Evolutionary conservation across 1,140 invertebrate species (phyloP).

Genomic region (Drosophila subobscura): DNA sequence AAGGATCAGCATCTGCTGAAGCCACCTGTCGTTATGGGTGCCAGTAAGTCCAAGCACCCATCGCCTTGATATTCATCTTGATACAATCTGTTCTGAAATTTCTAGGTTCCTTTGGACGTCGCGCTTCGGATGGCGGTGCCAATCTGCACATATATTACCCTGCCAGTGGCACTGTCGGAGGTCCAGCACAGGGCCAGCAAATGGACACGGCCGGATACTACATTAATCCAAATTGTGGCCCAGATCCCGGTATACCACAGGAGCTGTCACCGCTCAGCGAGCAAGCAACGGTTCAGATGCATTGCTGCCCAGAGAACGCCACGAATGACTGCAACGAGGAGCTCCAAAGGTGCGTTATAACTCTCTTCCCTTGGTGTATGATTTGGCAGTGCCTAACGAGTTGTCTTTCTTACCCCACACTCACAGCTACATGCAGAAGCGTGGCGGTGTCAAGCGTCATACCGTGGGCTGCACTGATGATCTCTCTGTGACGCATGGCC

Average conservation of each 20-base stretch:
- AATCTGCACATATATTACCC: constrained; percentile 93
- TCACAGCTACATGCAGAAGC: constrained; percentile 87
- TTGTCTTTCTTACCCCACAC: too few species aligned
- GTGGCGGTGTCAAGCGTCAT: constrained; percentile 88
- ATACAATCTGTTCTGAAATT: not conserved
- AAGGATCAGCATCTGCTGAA: constrained; percentile 97
- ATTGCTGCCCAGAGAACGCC: constrained; percentile 50
- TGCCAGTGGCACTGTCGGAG: constrained; percentile 61
- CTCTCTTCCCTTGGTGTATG: not conserved
- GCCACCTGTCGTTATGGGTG: constrained; percentile 94
- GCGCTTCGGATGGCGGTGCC: constrained; percentile 97
- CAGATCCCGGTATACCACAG: constrained; percentile 22
- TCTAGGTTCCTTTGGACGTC: constrained; percentile 90
- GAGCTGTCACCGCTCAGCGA: constrained; percentile 63
- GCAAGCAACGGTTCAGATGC: constrained; percentile 46
- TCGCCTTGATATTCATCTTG: not conserved
- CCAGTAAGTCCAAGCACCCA: constrained; percentile 86
- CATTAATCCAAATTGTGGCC: constrained; percentile 58
- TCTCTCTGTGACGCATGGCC: constrained; percentile 81
- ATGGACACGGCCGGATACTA: constrained; percentile 67
- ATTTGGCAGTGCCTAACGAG: too few species aligned
- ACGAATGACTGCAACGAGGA: constrained; percentile 80
- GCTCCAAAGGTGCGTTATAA: constrained; percentile 65
- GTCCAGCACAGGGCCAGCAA: constrained; percentile 41
- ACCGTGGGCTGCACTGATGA: constrained; percentile 84